Evolutionary conservation across 2,113 vertebrate genomes (phyloP).

Genomic region (Struthidea cinerea): DNA sequence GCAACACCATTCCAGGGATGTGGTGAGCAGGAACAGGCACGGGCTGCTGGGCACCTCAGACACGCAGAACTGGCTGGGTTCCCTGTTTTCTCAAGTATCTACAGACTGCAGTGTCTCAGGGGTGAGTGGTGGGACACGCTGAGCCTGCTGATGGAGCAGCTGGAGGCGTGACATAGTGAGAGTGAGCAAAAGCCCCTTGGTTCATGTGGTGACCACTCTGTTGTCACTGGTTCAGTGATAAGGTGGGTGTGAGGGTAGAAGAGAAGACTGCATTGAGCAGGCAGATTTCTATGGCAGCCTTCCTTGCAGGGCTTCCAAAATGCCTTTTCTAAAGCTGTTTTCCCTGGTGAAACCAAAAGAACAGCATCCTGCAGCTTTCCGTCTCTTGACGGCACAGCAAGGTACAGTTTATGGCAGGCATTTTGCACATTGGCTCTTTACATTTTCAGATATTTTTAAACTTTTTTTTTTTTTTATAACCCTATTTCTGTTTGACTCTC

Average conservation of each 20-base stretch:
- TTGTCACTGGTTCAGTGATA: neutral
- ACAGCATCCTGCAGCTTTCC: neutral
- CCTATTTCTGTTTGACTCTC: neutral
- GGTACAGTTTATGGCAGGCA: neutral
- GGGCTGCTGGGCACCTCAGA: neutral
- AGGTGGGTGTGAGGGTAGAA: neutral
- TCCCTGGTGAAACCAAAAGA: neutral
- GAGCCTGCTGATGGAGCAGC: neutral
- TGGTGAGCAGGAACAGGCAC: neutral
- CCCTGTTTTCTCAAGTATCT: neutral
- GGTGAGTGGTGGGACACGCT: neutral
- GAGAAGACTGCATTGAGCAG: fast-evolving
- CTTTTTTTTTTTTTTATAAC: neutral
- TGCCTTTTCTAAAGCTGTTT: neutral
- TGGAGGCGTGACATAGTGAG: fast-evolving
- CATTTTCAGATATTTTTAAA: neutral
- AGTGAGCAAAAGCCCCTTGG: neutral
- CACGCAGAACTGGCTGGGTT: neutral
- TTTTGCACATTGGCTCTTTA: neutral
- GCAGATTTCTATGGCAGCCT: neutral
- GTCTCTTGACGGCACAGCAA: neutral
- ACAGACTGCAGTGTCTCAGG: neutral
- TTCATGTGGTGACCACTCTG: fast-evolving
- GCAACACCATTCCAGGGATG: neutral
- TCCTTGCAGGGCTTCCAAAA: neutral